Base-by-base conservation (phyloP, 2,888 invertebrate species). In the Patella pellucida region DNA sequence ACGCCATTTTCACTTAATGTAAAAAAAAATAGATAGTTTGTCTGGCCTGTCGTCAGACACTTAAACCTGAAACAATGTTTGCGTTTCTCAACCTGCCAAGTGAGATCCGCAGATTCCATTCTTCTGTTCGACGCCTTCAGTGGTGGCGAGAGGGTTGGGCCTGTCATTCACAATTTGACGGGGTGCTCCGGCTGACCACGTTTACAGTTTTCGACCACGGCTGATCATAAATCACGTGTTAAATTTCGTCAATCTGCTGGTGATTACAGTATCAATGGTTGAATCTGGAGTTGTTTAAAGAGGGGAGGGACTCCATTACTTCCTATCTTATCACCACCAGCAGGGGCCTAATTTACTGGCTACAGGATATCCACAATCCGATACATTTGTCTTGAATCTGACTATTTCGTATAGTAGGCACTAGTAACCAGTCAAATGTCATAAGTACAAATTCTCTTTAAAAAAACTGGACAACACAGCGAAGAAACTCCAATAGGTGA, bases 11-110 rank as follows among this genome's bases (percentile, higher is more conserved):
- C 62, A 23, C 62, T 62, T 23, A 62, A 62, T 19, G 23, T 23
- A 23, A 23, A 23, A 23, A n/a, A 19, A 62, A 23, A 19, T 62
- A 62, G 62, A 62, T 62, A 62, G 62, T 62, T 62, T 62, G 62
- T 19, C 62, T 62, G 23, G 23, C 19, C 62, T 62, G 62, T 62
- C 62, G 23, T 23, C 62, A 62, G 19, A 62, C 23, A 62, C 62
- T 62, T 62, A 62, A 62, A 62, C 62, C 23, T 23, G 62, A 62
- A 62, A 62, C 62, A 62, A 62, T 62, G 62, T 62, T 62, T 62
- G 62, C 62, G 23, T 62, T 62, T 62, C 62, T 62, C 62, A 62
- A 62, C 62, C 62, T 62, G 62, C 62, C 62, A 62, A 23, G 23
- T 62, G 19, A 62, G 23, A 62, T 62, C 62, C 23, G 19, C 23